Conservation (phyloP, 1,140 invertebrate species). For the Pogonomyrmex californicus region DNA sequence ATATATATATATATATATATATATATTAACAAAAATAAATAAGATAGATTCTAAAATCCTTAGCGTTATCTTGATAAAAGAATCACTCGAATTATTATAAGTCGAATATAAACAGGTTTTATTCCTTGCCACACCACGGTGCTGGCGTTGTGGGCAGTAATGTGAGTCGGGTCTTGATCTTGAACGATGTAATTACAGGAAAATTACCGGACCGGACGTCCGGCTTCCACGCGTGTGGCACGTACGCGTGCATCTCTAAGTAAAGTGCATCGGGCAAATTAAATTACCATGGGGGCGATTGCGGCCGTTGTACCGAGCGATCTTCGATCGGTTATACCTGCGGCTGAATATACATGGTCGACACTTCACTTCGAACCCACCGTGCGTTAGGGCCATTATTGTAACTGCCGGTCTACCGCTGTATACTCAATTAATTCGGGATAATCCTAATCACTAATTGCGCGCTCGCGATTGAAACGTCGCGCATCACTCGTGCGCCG, state of each 20-base stretch:
- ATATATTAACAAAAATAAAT: not conserved
- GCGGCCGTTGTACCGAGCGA: conserved; percentile 72
- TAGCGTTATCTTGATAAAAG: not conserved
- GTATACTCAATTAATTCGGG: conserved; percentile 84
- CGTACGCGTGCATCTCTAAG: conserved; percentile 51
- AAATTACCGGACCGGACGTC: conserved; percentile 63
- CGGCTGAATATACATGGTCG: conserved; percentile 69
- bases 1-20: not conserved
- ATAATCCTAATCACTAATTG: conserved; percentile 86
- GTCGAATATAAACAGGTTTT: not conserved
- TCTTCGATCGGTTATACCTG: conserved; percentile 79
- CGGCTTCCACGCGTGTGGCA: conserved; percentile 9
- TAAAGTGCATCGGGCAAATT: conserved; percentile 78
- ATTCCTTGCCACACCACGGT: not conserved
- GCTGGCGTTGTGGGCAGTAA: conserved; percentile 38
- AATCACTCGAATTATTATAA: not conserved
- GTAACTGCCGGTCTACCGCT: conserved; percentile 72
- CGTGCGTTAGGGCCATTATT: conserved; percentile 77
- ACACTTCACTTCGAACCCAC: conserved; percentile 47
- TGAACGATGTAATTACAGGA: conserved; percentile 71
- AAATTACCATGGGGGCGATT: conserved; percentile 81
- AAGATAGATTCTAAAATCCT: not conserved
- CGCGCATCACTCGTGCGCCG: not conserved
- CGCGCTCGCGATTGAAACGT: conserved; percentile 72
- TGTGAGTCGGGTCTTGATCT: conserved; percentile 69